Evolutionary conservation across 2,888 invertebrate genomes (phyloP).

Genomic region (Subacronicta megacephala): DNA sequence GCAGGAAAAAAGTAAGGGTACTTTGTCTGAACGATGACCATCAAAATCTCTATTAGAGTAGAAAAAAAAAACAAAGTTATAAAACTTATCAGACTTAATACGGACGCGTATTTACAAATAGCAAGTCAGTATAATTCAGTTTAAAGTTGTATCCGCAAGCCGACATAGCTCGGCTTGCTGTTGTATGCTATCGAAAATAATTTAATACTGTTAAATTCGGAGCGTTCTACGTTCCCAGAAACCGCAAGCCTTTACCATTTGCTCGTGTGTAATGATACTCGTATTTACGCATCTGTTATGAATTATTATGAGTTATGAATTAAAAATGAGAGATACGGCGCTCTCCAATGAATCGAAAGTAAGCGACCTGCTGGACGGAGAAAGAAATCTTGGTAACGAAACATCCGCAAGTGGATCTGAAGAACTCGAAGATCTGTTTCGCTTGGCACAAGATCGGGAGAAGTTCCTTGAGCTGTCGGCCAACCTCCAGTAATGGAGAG

Average conservation of each 20-base stretch:
- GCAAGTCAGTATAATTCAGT: conserved; percentile 50
- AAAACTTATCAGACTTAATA: neutral
- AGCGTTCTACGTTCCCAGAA: conserved; percentile 64
- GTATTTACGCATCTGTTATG: conserved; percentile 24
- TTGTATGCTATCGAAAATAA: conserved; percentile 73
- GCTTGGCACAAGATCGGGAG: too few species aligned
- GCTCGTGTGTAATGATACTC: conserved; percentile 31
- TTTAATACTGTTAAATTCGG: conserved; percentile 73
- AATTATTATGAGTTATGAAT: neutral
- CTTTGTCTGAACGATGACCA: too few species aligned
- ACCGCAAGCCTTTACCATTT: conserved; percentile 63
- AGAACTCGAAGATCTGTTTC: too few species aligned
- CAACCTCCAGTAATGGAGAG: too few species aligned
- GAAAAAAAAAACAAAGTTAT: neutral
- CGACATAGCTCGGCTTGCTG: conserved; percentile 56
- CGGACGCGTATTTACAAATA: conserved; percentile 26
- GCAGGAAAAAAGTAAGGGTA: too few species aligned
- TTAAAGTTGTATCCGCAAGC: conserved; percentile 50
- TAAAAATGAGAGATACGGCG: too few species aligned
- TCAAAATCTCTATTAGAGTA: too few species aligned
- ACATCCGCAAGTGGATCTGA: too few species aligned
- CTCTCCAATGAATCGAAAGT: too few species aligned
- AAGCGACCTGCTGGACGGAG: too few species aligned
- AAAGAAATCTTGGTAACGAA: too few species aligned
- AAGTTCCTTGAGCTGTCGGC: too few species aligned